These are phyloP conservation scores for Pristionchus fissidentatus DNA, from an alignment of 2,888 invertebrate genomes.

Conservation along the genomic window DNA sequence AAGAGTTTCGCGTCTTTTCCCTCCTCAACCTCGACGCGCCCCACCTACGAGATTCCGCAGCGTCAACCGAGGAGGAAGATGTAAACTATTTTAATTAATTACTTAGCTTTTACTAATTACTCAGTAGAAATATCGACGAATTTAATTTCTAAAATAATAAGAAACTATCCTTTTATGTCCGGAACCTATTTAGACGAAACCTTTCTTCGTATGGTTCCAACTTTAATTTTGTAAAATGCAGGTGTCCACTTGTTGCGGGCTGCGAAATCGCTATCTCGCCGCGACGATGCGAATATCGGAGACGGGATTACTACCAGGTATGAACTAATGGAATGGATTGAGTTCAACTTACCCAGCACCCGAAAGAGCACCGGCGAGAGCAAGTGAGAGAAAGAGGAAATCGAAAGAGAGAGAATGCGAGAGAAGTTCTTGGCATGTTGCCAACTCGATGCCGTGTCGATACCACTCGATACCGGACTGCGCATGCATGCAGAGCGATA, in stretches of 20 bases:
- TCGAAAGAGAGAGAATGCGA: no score
- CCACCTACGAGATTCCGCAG: slow-evolving; percentile 65
- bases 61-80: slow-evolving; percentile 65
- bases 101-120: slow-evolving; percentile 41
- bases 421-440: no score
- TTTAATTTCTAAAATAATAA: no score
- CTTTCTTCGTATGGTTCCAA: neutral
- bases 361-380: no score
- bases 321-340: no score
- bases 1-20: slow-evolving; percentile 67
- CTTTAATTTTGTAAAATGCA: no score
- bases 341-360: no score
- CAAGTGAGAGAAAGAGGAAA: no score
- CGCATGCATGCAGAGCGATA: no score
- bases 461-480: no score
- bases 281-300: slow-evolving; percentile 65
- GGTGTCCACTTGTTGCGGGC: slow-evolving; percentile 57
- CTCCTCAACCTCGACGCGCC: slow-evolving; percentile 72
- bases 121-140: neutral
- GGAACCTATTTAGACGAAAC: neutral
- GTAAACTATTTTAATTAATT: slow-evolving; percentile 49
- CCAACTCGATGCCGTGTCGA: no score
- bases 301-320: slow-evolving; percentile 69
- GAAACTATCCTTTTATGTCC: neutral
- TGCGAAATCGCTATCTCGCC: slow-evolving; percentile 54